Base-by-base conservation (phyloP, 2,888 invertebrate species). In the Abrostola tripartita region DNA sequence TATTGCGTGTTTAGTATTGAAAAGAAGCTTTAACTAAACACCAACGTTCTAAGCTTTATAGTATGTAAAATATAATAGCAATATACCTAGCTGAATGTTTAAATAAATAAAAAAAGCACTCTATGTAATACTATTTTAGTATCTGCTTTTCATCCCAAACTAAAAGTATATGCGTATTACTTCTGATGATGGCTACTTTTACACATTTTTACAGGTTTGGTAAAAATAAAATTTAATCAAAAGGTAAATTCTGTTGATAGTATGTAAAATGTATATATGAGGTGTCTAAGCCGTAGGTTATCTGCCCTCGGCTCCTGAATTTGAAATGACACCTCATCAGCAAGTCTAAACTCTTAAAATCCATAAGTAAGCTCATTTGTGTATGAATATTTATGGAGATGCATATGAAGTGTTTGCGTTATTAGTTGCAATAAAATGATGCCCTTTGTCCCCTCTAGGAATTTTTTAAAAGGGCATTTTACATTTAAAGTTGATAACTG, bases 261-360 rank as follows among this genome's bases (percentile, higher is more conserved):
- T 54, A 71, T 66, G 68, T 65, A 52, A 64, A 62, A 49, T 61
- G 52, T 52, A 58, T 42, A 58, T 42, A 70, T 71, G 64, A 24
- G 53, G 44, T 64, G 65, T 66, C 60, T 65, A 59, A 56, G 40
- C 37, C 54, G 49, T 38, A 65, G 66, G 63, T 61, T 54, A 69
- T 42, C 40, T 5, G 50, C 67, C 67, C 64, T 60, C 65, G 61
- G 64, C 63, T 61, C 63, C 61, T 77, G 81, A 82, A 84, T 84
- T 74, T 76, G 68, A 80, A 82, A 81, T 81, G 74, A 55, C 71
- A 55, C 61, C 74, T 78, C 79, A 81, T 82, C 80, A 82, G 77
- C 81, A 83, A 82, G 74, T 84, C 67, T 81, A 81, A 84, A 76
- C 65, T 75, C 76, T 76, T 81, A 78, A 83, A 77, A 73, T 72